These are phyloP conservation scores for Varanus salvator DNA, from an alignment of 2,113 vertebrate species.

Conservation along the genomic window DNA sequence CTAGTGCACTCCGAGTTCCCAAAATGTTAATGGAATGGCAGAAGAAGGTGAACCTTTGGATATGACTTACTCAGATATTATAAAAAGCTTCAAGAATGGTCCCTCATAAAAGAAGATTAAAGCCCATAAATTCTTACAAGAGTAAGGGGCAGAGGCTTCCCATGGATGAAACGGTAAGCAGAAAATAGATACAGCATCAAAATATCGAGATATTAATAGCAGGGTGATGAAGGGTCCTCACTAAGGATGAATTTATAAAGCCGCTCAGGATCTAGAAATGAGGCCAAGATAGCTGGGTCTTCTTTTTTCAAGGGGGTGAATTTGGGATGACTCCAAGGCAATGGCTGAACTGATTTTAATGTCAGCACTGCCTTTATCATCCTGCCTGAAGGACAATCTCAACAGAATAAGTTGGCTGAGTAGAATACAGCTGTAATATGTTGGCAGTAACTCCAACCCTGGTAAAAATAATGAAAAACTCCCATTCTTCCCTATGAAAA, in stretches of 20 bases:
- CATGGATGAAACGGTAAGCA: conserved; percentile 73
- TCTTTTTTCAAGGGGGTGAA: not conserved
- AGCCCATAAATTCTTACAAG: conserved; percentile 75
- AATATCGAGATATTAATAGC: conserved; percentile 71
- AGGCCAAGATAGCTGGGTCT: not conserved
- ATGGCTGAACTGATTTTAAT: conserved; percentile 16
- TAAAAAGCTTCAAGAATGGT: conserved; percentile 73
- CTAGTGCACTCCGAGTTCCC: conserved; percentile 61
- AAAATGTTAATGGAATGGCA: conserved; percentile 70
- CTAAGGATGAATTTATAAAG: conserved; percentile 51
- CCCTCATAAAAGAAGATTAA: conserved; percentile 77
- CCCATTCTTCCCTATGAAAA: not conserved
- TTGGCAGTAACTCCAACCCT: not conserved
- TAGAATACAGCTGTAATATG: not conserved
- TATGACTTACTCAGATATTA: conserved; percentile 72
- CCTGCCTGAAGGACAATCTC: conserved; percentile 12
- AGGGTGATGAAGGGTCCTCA: conserved; percentile 55
- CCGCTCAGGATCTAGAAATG: conserved; percentile 62
- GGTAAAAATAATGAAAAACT: not conserved
- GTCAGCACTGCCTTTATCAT: conserved; percentile 4
- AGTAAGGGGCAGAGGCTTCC: conserved; percentile 71
- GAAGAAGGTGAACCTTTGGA: conserved; percentile 69
- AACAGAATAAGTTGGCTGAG: conserved; percentile 8
- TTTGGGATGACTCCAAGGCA: conserved; percentile 2
- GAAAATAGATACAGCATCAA: conserved; percentile 73